Conservation (phyloP, 2,113 vertebrate genomes). For the Hippocampus comes region DNA sequence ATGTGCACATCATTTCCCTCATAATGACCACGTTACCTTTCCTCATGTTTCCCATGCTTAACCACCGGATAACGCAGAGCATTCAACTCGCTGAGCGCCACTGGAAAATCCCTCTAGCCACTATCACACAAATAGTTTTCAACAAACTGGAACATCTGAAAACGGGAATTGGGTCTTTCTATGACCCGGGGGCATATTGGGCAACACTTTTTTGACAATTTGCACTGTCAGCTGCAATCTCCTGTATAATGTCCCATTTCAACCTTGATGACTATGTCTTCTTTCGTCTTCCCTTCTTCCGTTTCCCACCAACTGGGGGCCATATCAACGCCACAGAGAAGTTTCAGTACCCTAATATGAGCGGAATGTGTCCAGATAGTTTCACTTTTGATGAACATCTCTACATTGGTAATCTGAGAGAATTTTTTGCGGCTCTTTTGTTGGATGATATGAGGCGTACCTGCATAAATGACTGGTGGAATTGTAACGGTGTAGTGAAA, state of each 20-base stretch:
- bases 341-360: too few relatives aligned
- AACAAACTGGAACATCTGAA: conserved; percentile 1
- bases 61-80: conserved; percentile 30
- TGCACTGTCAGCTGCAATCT: not conserved
- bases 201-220: not conserved
- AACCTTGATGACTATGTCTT: not conserved
- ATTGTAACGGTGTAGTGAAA: too few relatives aligned
- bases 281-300: too few relatives aligned
- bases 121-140: conserved; percentile 14
- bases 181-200: not conserved
- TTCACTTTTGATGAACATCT: too few relatives aligned
- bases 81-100: conserved; percentile 30
- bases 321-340: too few relatives aligned
- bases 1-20: conserved; percentile 48
- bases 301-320: too few relatives aligned
- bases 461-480: too few relatives aligned
- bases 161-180: not conserved
- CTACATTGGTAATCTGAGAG: too few relatives aligned
- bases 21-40: conserved; percentile 45
- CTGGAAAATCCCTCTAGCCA: not conserved
- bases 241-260: not conserved
- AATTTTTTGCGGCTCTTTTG: too few relatives aligned
- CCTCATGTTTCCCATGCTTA: conserved; percentile 35
- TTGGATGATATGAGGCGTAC: too few relatives aligned
- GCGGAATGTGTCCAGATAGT: too few relatives aligned